Percentiles rank a stretch among this genome's conserved stretches.
These are phyloP conservation scores for Iselma pallidipennis DNA, from an alignment of 2,888 invertebrate species.

Conservation along the genomic window DNA sequence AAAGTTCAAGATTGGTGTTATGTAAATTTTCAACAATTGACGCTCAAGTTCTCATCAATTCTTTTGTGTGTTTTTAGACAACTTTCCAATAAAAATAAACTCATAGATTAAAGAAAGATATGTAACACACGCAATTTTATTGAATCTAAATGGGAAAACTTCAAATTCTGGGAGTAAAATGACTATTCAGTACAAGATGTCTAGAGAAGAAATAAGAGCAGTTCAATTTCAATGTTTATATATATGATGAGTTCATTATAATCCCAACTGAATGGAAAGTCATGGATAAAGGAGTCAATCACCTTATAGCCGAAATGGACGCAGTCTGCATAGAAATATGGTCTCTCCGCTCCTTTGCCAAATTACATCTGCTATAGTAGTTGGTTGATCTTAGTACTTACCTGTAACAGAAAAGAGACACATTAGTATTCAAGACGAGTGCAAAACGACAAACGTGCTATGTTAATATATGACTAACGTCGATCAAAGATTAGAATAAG, in stretches of 20 bases:
- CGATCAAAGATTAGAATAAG: neutral
- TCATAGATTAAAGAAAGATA: no score
- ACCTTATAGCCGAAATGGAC: conserved; percentile 32
- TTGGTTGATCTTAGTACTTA: conserved; percentile 25
- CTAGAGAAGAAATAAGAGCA: conserved; percentile 15
- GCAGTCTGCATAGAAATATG: conserved; percentile 37
- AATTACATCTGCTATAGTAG: conserved; percentile 16
- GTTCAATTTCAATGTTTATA: conserved; percentile 13
- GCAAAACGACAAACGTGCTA: conserved; percentile 2
- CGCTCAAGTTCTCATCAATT: conserved; percentile 11
- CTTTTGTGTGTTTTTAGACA: no score
- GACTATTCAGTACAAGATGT: no score
- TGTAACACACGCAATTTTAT: no score
- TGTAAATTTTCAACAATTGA: conserved; percentile 21
- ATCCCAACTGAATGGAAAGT: no score
- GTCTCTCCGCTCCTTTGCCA: conserved; percentile 10
- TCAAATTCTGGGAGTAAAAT: no score
- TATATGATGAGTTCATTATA: no score
- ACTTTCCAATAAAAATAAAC: no score
- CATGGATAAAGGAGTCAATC: conserved; percentile 31
- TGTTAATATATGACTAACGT: neutral
- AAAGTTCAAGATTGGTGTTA: conserved; percentile 18
- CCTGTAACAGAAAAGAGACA: conserved; percentile 28
- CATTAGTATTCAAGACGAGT: conserved; percentile 28
- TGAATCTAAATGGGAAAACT: no score